Percentiles rank a stretch among this genome's conserved stretches.
These are phyloP conservation scores for Polyergus mexicanus DNA, from an alignment of 1,140 invertebrate genomes.

Conservation along the genomic window DNA sequence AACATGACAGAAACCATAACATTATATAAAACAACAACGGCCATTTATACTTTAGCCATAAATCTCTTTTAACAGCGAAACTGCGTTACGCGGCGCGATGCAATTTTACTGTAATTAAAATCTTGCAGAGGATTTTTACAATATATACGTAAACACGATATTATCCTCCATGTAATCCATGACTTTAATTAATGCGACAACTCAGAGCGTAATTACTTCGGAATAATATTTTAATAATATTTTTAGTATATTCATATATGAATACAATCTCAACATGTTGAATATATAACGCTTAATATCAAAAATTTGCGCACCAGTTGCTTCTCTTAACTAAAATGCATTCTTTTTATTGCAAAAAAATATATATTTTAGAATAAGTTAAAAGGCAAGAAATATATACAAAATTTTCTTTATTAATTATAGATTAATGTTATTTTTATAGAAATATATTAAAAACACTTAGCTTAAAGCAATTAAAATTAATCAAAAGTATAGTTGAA, in stretches of 20 bases:
- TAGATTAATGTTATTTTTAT: neutral
- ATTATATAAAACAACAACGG: slow-evolving; percentile 12
- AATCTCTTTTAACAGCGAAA: slow-evolving; percentile 26
- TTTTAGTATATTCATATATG: slow-evolving; percentile 47
- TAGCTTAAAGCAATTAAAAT: neutral
- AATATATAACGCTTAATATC: slow-evolving; percentile 22
- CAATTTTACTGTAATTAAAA: slow-evolving; percentile 58
- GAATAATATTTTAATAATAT: slow-evolving; percentile 52
- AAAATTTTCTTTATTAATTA: neutral
- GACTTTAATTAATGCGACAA: slow-evolving; percentile 56
- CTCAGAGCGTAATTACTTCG: slow-evolving; percentile 40
- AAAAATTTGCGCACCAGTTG: slow-evolving; percentile 33
- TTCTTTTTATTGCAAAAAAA: slow-evolving; percentile 18
- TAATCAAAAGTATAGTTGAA: neutral
- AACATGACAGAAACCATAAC: slow-evolving; percentile 27
- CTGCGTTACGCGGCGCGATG: slow-evolving; percentile 7
- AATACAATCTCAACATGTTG: neutral
- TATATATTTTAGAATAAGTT: neutral
- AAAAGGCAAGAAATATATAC: neutral
- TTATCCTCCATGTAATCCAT: slow-evolving; percentile 42
- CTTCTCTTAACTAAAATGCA: neutral
- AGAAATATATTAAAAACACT: neutral
- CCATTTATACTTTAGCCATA: slow-evolving; percentile 35
- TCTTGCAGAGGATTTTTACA: slow-evolving; percentile 46
- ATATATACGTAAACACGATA: slow-evolving; percentile 49